Evolutionary conservation across 1,140 invertebrate species (phyloP).

Genomic region (Anoplophora glabripennis): DNA sequence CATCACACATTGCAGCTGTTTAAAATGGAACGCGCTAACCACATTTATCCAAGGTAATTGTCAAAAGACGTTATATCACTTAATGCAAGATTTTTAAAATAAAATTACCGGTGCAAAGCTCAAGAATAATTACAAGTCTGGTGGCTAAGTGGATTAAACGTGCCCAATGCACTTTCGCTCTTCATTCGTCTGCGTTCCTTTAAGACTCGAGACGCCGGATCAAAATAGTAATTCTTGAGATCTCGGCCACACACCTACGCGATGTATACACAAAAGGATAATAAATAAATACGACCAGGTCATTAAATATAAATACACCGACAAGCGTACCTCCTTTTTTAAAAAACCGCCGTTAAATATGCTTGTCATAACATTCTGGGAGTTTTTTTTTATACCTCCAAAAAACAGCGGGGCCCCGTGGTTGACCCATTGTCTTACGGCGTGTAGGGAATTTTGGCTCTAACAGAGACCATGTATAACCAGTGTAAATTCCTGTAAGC

Average conservation of each 20-base stretch:
- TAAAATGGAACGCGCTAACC: no score
- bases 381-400: conserved; percentile 8
- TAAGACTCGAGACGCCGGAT: no score
- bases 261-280: conserved; percentile 12
- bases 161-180: no score
- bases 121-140: no score
- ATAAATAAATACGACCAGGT: conserved; percentile 25
- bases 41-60: no score
- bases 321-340: conserved; percentile 26
- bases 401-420: conserved; percentile 19
- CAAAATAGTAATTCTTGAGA: no score
- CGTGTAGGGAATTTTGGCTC: conserved; percentile 15
- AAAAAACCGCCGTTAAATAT: conserved; percentile 23
- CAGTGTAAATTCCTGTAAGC: conserved; percentile 15
- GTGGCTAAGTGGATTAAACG: no score
- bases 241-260: conserved; percentile 17
- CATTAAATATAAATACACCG: conserved; percentile 26
- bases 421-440: conserved; percentile 24
- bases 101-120: no score
- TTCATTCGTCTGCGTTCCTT: no score
- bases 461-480: conserved; percentile 3
- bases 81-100: no score
- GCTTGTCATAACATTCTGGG: conserved; percentile 22
- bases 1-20: no score
- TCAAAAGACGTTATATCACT: no score